phyloP scores from a whole-genome alignment of 2,888 invertebrate species.

The Tiliacea aurago region DNA sequence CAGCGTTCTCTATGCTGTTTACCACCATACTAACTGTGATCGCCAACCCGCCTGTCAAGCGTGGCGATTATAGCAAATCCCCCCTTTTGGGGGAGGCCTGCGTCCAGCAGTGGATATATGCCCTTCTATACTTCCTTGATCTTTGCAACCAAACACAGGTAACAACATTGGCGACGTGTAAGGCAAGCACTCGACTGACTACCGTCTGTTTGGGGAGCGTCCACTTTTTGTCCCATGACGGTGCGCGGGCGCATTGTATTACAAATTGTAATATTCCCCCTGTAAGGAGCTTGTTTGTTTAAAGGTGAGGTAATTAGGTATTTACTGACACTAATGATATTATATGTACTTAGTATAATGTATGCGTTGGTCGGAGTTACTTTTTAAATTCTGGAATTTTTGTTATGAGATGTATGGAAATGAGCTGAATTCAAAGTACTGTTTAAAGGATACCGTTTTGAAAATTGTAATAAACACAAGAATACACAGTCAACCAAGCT shows the following conservation, averaged over 20 bases:
- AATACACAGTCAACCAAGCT: not conserved
- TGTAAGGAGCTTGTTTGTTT: slow-evolving; percentile 71
- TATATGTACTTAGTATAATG: slow-evolving; percentile 31
- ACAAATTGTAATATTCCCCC: slow-evolving; percentile 86
- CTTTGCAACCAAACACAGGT: slow-evolving; percentile 50
- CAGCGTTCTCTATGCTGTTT: too few relatives aligned
- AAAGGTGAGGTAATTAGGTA: slow-evolving; percentile 66
- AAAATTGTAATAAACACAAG: not conserved
- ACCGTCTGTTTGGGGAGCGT: slow-evolving; percentile 71
- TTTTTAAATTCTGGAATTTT: slow-evolving; percentile 12
- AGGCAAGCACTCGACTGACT: slow-evolving; percentile 67
- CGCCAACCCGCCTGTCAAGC: too few relatives aligned
- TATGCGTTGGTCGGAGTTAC: not conserved
- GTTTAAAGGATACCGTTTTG: not conserved
- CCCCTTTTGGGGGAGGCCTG: too few relatives aligned
- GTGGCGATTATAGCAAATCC: too few relatives aligned
- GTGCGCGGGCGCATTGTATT: slow-evolving; percentile 79
- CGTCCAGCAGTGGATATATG: too few relatives aligned
- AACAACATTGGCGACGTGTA: slow-evolving; percentile 58
- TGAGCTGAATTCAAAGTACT: not conserved
- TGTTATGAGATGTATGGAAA: not conserved
- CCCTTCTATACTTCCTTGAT: slow-evolving; percentile 14
- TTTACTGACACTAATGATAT: slow-evolving; percentile 61
- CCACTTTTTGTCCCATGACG: slow-evolving; percentile 77
- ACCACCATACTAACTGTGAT: too few relatives aligned